phyloP scores from a whole-genome alignment of 2,888 invertebrate genomes.

The Caenorhabditis sulstoni region DNA sequence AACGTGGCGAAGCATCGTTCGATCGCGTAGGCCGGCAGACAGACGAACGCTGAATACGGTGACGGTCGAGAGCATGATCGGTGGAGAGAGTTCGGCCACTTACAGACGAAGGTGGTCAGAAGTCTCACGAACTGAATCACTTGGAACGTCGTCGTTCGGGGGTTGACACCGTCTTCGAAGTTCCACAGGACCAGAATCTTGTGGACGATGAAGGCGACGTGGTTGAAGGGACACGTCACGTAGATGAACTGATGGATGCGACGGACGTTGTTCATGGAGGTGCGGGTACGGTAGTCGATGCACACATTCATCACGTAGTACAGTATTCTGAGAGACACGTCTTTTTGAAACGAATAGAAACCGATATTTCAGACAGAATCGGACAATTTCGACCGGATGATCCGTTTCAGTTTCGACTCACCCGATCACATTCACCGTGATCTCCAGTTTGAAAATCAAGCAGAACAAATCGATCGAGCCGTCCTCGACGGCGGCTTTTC shows the following conservation, averaged over 20 bases:
- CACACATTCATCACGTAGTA: conserved; percentile 44
- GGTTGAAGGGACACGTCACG: conserved; percentile 33
- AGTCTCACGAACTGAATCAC: conserved; percentile 27
- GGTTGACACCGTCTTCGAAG: conserved; percentile 23
- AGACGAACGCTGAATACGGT: conserved; percentile 23
- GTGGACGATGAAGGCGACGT: conserved; percentile 34
- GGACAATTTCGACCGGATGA: too few relatives aligned
- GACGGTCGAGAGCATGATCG: too few relatives aligned
- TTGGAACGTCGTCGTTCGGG: conserved; percentile 19
- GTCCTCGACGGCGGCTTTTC: conserved; percentile 12
- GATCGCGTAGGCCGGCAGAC: conserved; percentile 38
- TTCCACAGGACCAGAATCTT: conserved; percentile 31
- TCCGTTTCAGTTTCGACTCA: too few relatives aligned
- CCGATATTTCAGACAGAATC: too few relatives aligned
- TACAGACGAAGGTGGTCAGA: conserved; percentile 18
- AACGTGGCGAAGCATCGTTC: conserved; percentile 41
- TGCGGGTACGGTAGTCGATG: conserved; percentile 37
- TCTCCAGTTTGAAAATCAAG: conserved; percentile 28
- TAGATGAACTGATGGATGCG: conserved; percentile 46
- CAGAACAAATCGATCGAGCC: conserved; percentile 22
- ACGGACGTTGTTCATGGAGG: conserved; percentile 37
- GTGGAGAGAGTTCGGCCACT: background rate
- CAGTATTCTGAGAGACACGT: conserved; percentile 17
- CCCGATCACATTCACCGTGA: conserved; percentile 34
- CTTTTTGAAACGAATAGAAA: background rate